Evolutionary conservation across 2,797 vertebrate species (phyloP), one percentile per base, ranked within the genome.

Genomic region (Myiotriccus ornatus): DNA sequence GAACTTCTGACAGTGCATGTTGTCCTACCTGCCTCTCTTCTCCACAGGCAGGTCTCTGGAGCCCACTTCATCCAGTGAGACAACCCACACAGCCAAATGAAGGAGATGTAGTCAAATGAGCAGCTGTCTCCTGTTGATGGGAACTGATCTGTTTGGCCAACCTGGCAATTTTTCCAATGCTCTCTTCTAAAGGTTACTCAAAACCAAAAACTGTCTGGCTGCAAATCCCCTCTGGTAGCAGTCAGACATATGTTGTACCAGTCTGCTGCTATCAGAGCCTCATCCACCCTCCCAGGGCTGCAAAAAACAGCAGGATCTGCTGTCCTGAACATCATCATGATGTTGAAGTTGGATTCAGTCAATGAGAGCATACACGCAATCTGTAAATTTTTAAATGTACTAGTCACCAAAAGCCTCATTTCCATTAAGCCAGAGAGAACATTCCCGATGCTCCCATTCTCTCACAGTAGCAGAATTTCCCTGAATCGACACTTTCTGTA

Each of bases 331-430:
- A 73, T 32, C 27, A 3, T 14, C 3, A 1, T 12, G 59, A 78
- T 62, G 62, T 75, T 62, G 79, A 87, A 57, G 59, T 15, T 55
- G 76, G 83, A 74, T 74, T 60, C 65, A 1, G 8, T 24, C 65
- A 75, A 23, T 10, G 37, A 69, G 44, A 1, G 0, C 49, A 64
- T 5, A 63, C 52, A 73, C 9, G 6, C 60, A 37, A 49, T 39
- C 56, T 49, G 57, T 37, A 89, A 14, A 69, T 88, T 94, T 91
- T 55, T 3, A 50, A 73, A 86, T 21, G 60, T 14, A 60, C 76
- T 34, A 53, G 78, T 77, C 87, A 87, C 87, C 59, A 86, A 86
- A 87, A 93, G 76, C 70, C 84, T 60, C 85, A 65, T 82, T 94
- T 79, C 83, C 49, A 6, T 86, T 64, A 86, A 70, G 70, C 1